A percentile compares a stretch with the other conserved stretches of the same genome.
phyloP scores from a whole-genome alignment of 2,113 vertebrate species.

The Forbesichthys agassizii region DNA sequence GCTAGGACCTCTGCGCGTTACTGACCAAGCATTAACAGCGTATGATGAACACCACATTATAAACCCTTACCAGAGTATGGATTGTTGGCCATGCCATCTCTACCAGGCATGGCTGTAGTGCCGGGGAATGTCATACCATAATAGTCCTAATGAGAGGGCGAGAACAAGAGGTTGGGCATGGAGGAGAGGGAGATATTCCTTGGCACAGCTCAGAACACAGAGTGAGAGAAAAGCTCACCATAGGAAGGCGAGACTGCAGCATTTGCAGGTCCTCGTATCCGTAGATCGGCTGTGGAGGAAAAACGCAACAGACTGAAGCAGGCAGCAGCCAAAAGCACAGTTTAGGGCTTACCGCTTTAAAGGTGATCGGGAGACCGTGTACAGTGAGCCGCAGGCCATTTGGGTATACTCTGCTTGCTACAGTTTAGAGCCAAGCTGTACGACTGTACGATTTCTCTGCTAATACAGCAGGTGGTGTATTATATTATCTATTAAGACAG shows the following conservation, averaged over 20 bases:
- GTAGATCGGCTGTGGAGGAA: conserved; percentile 86
- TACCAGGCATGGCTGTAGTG: conserved; percentile 85
- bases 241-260: conserved; percentile 91
- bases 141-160: conserved; percentile 82
- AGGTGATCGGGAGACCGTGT: background rate
- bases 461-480: no score
- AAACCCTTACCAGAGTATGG: conserved; percentile 87
- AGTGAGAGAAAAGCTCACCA: conserved; percentile 79
- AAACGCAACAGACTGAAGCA: conserved; percentile 12
- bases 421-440: background rate
- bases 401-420: no score
- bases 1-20: no score
- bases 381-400: background rate
- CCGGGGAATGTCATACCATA: conserved; percentile 96
- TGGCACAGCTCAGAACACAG: background rate
- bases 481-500: no score
- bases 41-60: no score
- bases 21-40: no score
- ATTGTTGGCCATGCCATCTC: conserved; percentile 91
- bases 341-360: background rate
- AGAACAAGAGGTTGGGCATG: background rate
- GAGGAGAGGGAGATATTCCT: background rate
- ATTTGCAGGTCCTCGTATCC: conserved; percentile 97
- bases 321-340: background rate
- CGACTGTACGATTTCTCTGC: background rate